Evolutionary conservation across 1,140 invertebrate species (phyloP), one percentile per base, ranked within the genome.

Genomic region (Gryllus bimaculatus): DNA sequence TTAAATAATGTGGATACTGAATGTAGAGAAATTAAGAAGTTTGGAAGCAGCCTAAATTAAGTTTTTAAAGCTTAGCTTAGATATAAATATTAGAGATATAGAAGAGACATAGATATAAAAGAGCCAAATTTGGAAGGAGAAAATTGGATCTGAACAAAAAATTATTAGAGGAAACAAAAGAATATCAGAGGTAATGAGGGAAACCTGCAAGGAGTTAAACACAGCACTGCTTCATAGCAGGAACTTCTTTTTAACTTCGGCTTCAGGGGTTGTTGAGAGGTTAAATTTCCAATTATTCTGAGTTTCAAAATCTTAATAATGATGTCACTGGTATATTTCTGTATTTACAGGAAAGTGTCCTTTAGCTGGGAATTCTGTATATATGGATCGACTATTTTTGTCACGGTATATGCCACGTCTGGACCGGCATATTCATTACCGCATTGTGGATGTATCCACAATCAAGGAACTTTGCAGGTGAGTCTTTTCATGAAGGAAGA

Each of bases 371-470:
- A 99, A 97, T 87, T 93, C 94, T 78, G 89, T 98, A 8, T 93
- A 95, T 83, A 92, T 93, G 88, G 97, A 99, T 85, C 87, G 93
- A 81, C 78, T 92, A 15, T 97, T 97, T 86, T 81, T 97, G 49
- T 81, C 83, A 3, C 93, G 93, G 86, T 90, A 92, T 82, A 93
- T 96, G 91, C 93, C 94, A 0, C 85, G 81, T 66, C 84, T 96
- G 18, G 84, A 93, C 83, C 83, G 92, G 13, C 94, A 96, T 86
- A 87, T 98, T 79, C 96, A 98, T 86, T 98, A 99, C 86, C 90
- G 97, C 83, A 93, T 96, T 39, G 92, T 99, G 78, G 97, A 99
- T 90, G 96, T 98, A 8, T 95, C 93, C 49, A 90, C 93, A 7
- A 86, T 98, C 3, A 98, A 98, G 86, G 96, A 98, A 87, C 83